These are phyloP conservation scores for Danio kyathit DNA, from an alignment of 2,797 vertebrate species.

Conservation along the genomic window DNA sequence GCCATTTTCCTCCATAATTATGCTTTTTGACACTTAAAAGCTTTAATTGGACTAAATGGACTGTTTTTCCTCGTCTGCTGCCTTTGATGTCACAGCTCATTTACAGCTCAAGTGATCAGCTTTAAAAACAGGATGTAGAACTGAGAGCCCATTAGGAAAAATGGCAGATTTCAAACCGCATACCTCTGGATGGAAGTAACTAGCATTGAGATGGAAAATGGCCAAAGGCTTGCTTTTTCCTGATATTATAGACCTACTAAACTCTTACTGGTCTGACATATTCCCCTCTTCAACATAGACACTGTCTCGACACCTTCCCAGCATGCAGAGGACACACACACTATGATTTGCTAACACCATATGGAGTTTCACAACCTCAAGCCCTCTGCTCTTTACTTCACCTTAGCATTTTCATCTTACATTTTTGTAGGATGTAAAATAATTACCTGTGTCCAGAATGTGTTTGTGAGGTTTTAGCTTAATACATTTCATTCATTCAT, in stretches of 20 bases:
- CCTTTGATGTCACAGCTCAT: conserved; percentile 11
- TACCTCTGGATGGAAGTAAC: background rate
- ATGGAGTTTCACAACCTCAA: conserved; percentile 23
- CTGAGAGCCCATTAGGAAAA: background rate
- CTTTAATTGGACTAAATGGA: background rate
- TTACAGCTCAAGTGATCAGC: background rate
- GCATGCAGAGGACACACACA: conserved; percentile 4
- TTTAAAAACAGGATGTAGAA: background rate
- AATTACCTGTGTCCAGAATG: no score
- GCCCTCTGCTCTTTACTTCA: background rate
- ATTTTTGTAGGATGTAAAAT: no score
- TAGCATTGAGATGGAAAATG: background rate
- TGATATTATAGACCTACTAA: background rate
- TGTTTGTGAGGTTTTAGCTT: no score
- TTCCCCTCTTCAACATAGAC: background rate
- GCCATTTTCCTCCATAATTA: background rate
- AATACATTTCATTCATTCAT: no score
- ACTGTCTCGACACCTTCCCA: background rate
- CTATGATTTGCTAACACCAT: conserved; percentile 33
- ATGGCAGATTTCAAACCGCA: background rate
- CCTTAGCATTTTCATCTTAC: no score
- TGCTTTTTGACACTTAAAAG: background rate
- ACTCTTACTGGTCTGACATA: background rate
- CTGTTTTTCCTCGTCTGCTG: background rate
- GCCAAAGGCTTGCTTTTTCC: background rate